These are phyloP conservation scores for Puffinus mauretanicus DNA, from an alignment of 2,113 vertebrate genomes.

Conservation along the genomic window DNA sequence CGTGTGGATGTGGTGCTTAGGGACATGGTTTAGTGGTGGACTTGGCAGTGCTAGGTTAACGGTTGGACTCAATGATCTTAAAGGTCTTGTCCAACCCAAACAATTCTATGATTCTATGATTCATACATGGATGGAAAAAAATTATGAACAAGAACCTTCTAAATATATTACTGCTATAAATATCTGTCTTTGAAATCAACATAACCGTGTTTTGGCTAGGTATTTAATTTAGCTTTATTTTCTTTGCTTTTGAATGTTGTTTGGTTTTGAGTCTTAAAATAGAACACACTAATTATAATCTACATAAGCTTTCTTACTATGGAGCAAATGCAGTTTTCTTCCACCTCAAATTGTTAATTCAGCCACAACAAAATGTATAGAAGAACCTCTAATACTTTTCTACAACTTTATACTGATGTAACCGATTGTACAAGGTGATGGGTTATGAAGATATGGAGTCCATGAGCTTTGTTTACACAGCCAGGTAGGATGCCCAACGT, in stretches of 20 bases:
- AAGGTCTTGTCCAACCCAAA: no score
- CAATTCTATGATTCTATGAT: no score
- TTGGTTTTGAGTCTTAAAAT: constrained; percentile 10
- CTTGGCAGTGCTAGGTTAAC: no score
- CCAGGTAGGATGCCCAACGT: not conserved
- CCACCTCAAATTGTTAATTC: not conserved
- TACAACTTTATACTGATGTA: not conserved
- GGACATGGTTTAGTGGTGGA: no score
- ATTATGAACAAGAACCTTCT: not conserved
- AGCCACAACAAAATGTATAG: not conserved
- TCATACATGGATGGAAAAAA: not conserved
- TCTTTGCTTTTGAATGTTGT: not conserved
- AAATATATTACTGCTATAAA: not conserved
- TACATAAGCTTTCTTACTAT: not conserved
- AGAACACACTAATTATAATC: not conserved
- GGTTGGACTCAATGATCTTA: no score
- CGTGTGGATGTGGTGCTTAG: no score
- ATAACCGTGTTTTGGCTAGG: not conserved
- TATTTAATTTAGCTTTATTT: constrained; percentile 32
- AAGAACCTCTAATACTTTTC: not conserved
- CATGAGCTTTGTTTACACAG: not conserved
- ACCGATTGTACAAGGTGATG: not conserved
- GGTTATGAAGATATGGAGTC: not conserved
- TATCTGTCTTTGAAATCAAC: not conserved
- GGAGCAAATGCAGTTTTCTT: not conserved